Evolutionary conservation across 2,113 vertebrate species (phyloP), one percentile per base, ranked within the genome.

Genomic region (Phodopus roborovskii): DNA sequence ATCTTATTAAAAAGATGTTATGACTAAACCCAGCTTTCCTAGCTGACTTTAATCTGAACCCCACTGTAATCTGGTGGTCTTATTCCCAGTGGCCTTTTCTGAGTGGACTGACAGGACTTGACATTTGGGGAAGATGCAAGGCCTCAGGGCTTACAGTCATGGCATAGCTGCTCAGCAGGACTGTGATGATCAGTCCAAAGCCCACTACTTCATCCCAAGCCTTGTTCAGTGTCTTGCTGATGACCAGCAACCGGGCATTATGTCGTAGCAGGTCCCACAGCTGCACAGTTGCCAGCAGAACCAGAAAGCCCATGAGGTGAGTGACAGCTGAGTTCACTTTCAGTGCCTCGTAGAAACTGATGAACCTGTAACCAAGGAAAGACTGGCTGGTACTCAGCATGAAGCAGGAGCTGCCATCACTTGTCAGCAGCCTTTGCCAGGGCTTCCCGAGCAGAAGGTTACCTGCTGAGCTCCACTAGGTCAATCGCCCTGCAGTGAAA

Each of bases 131-230:
- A 30, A 88, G 70, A 42, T 12, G 5, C 24, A 20, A 50, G 42
- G 3, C 2, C 19, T 50, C 33, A n/a, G 26, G 20, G 42, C 97
- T 98, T 94, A 98, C 97, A 2, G 89, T 88, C 42, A 92, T 94
- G 92, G 97, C 84, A 7, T 96, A 98, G 90, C 97, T 96, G 3
- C 90, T 84, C 45, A 97, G 92, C 62, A 98, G 94, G 74, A 98
- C 87, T 33, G 91, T 20, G 33, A 97, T 96, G 42, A 96, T 62
- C n/a, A 98, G 62, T 73, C 97, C n/a, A 81, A 98, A 98, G 74
- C 97, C 96, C 58, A 71, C 16, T 48, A 97, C 93, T 39, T 98
- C 93, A 0, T 93, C 95, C 97, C 97, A 97, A 89, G 97, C 97
- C 50, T 70, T 96, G 94, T n/a, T 96, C 74, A 98, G 94, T 0